phyloP scores from a whole-genome alignment of 2,113 vertebrate genomes.

The Platichthys flesus region DNA sequence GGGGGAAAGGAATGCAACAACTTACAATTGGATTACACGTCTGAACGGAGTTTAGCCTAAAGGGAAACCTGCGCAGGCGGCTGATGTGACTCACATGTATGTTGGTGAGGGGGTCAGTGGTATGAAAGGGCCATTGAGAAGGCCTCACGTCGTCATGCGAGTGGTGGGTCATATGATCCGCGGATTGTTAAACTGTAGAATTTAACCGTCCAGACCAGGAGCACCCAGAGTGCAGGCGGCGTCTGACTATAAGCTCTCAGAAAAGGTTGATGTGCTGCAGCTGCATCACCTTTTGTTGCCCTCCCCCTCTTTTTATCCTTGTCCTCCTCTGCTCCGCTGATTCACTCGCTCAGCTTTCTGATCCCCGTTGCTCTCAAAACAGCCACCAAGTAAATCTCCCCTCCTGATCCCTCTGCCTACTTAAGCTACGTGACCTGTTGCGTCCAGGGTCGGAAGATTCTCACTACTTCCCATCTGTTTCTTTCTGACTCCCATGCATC shows the following conservation, averaged over 20 bases:
- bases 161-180: slow-evolving; percentile 38
- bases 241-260: neutral
- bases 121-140: slow-evolving; percentile 39
- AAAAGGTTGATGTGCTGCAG: slow-evolving; percentile 8
- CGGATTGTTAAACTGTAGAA: slow-evolving; percentile 19
- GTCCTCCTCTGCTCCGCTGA: slow-evolving; percentile 10
- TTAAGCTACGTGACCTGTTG: slow-evolving; percentile 38
- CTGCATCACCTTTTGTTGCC: slow-evolving; percentile 5
- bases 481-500: slow-evolving; percentile 6
- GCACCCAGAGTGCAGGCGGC: neutral
- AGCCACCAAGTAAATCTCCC: neutral
- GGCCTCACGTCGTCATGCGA: slow-evolving; percentile 20
- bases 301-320: slow-evolving; percentile 13
- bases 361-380: slow-evolving; percentile 38
- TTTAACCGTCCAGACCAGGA: slow-evolving; percentile 5
- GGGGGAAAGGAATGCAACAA: neutral
- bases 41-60: neutral
- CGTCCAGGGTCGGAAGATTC: slow-evolving; percentile 14
- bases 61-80: slow-evolving; percentile 10
- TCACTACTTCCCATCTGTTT: neutral
- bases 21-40: neutral
- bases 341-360: slow-evolving; percentile 18
- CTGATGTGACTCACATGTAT: slow-evolving; percentile 35
- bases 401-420: slow-evolving; percentile 14
- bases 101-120: neutral